Conservation (phyloP, 2,113 vertebrate species). For the Psittacara wagleri region DNA sequence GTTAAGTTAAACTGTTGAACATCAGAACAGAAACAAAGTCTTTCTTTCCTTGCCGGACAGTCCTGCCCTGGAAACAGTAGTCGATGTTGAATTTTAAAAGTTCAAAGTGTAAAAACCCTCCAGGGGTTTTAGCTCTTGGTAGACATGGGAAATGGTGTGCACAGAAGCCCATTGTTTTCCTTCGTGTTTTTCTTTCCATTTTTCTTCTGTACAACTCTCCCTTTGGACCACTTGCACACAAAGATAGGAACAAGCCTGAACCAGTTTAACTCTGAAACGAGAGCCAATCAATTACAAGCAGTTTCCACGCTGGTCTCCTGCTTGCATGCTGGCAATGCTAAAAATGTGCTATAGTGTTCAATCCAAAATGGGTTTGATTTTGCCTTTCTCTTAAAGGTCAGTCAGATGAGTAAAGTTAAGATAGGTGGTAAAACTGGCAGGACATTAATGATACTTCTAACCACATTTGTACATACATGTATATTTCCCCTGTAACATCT, state of each 20-base stretch:
- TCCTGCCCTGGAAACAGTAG: neutral
- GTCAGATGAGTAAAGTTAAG: neutral
- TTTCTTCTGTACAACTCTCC: neutral
- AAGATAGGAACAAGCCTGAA: neutral
- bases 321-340: neutral
- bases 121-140: neutral
- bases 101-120: neutral
- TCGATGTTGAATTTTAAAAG: neutral
- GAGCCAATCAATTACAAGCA: fast-evolving
- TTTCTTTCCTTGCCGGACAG: neutral
- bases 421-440: neutral
- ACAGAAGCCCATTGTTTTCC: neutral
- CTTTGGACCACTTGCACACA: neutral
- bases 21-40: neutral
- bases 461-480: fast-evolving
- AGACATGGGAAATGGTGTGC: neutral
- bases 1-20: neutral
- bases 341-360: neutral
- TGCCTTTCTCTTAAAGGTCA: neutral
- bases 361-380: neutral
- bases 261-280: neutral
- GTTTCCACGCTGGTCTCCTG: neutral
- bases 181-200: neutral
- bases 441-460: neutral
- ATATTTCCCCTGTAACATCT: neutral